phyloP scores from a whole-genome alignment of 2,888 invertebrate species.

The Acrobasis suavella region DNA sequence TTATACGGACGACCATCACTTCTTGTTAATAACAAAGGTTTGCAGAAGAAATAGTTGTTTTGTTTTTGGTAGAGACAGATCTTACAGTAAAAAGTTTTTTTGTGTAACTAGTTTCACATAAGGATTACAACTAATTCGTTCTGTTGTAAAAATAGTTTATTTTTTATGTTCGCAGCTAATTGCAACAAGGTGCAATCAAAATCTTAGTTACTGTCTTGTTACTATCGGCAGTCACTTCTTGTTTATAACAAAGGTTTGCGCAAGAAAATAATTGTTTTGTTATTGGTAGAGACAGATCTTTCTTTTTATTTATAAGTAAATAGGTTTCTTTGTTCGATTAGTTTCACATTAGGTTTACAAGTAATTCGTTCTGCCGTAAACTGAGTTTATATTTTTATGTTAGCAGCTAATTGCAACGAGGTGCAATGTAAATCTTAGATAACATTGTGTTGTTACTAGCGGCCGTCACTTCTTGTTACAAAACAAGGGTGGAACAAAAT shows the following conservation, averaged over 20 bases:
- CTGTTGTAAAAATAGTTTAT: neutral
- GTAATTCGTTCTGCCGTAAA: too few relatives aligned
- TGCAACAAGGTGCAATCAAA: slow-evolving; percentile 16
- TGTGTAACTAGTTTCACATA: too few relatives aligned
- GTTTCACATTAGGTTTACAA: too few relatives aligned
- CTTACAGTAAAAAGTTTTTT: too few relatives aligned
- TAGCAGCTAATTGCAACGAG: slow-evolving; percentile 14
- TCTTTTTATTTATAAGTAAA: too few relatives aligned
- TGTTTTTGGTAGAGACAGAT: too few relatives aligned
- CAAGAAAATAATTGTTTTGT: neutral
- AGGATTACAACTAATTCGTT: too few relatives aligned
- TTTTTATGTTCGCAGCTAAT: slow-evolving; percentile 4
- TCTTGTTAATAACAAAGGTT: slow-evolving; percentile 12
- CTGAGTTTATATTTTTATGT: neutral
- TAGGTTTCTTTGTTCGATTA: too few relatives aligned
- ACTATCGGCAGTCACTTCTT: slow-evolving; percentile 7
- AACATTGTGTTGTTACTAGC: slow-evolving; percentile 4
- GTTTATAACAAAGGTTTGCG: slow-evolving; percentile 11
- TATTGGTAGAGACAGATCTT: too few relatives aligned
- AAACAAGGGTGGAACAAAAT: too few relatives aligned
- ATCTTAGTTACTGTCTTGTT: slow-evolving; percentile 16
- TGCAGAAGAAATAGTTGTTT: neutral
- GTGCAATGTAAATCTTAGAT: slow-evolving; percentile 18
- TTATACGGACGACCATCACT: slow-evolving; percentile 8
- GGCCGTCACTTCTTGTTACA: slow-evolving; percentile 19